Conservation (phyloP, 1,140 invertebrate species). For the Platorchestia sp. region DNA sequence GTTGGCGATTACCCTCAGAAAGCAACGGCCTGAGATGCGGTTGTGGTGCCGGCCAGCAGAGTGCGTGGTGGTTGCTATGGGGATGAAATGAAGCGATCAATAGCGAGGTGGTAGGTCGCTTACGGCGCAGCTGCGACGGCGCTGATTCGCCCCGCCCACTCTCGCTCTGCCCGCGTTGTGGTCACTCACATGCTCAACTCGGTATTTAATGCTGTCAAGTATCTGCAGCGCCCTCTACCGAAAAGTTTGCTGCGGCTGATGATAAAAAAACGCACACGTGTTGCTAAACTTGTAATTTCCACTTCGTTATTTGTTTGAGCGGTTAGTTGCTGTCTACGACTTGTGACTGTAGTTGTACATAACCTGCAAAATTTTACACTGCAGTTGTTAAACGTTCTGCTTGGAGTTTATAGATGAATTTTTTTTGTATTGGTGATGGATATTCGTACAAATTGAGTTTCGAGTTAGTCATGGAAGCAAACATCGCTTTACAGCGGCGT, state of each 20-base stretch:
- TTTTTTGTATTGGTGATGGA: neutral
- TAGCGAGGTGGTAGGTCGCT: slow-evolving; percentile 39
- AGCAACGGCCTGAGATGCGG: slow-evolving; percentile 3
- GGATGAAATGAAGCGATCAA: slow-evolving; percentile 19
- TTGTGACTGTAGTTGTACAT: too few relatives aligned
- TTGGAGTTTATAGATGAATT: neutral
- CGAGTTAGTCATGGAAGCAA: too few relatives aligned
- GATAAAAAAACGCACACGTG: neutral
- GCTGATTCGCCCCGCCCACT: neutral
- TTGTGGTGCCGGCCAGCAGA: slow-evolving; percentile 4
- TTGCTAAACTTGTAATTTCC: neutral
- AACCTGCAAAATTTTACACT: too few relatives aligned
- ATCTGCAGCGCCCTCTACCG: neutral
- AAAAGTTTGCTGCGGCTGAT: too few relatives aligned
- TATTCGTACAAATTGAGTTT: neutral
- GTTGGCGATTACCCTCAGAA: neutral
- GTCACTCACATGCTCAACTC: neutral
- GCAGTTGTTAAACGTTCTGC: too few relatives aligned
- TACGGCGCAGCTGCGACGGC: slow-evolving; percentile 11
- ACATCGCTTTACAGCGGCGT: too few relatives aligned
- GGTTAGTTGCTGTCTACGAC: too few relatives aligned
- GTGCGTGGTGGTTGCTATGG: slow-evolving; percentile 48
- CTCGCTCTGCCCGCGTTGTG: neutral
- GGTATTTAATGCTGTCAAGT: neutral
- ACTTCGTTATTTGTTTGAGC: too few relatives aligned